These are phyloP conservation scores for Lordiphosa collinella DNA, from an alignment of 1,140 invertebrate genomes.

Conservation along the genomic window DNA sequence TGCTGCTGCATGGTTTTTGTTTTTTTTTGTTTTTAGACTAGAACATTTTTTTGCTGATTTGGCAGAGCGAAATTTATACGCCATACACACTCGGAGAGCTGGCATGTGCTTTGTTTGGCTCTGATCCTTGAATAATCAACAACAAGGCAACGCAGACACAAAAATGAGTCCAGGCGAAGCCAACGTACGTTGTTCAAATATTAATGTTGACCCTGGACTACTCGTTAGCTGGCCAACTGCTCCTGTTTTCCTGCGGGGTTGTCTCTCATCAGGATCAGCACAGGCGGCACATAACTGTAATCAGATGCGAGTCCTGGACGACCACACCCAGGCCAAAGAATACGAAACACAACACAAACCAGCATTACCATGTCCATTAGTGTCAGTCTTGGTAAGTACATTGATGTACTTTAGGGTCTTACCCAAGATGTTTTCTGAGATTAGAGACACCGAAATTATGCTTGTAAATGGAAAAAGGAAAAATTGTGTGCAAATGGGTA, in stretches of 20 bases:
- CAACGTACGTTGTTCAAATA: constrained; percentile 71
- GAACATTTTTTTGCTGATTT: constrained; percentile 58
- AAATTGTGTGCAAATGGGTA: too few relatives aligned
- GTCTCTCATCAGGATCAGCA: constrained; percentile 4
- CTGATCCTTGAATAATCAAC: constrained; percentile 77
- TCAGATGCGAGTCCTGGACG: constrained; percentile 12
- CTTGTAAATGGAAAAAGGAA: too few relatives aligned
- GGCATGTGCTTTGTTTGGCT: constrained; percentile 72
- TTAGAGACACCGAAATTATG: neutral
- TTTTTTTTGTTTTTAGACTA: constrained; percentile 55
- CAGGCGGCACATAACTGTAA: too few relatives aligned
- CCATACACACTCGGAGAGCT: constrained; percentile 25
- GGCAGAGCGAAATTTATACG: constrained; percentile 63
- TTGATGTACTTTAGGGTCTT: neutral
- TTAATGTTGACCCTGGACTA: constrained; percentile 72
- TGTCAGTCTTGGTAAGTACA: neutral
- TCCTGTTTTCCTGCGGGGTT: constrained; percentile 5
- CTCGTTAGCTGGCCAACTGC: constrained; percentile 50
- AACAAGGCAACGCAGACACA: constrained; percentile 43
- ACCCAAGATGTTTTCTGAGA: neutral
- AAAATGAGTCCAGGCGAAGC: constrained; percentile 38
- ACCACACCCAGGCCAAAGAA: neutral
- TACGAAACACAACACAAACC: constrained; percentile 3
- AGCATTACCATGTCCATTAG: constrained; percentile 27
- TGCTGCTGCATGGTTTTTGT: constrained; percentile 12